These are phyloP conservation scores for Temnothorax curvispinosus DNA, from an alignment of 1,140 invertebrate species.

Conservation along the genomic window DNA sequence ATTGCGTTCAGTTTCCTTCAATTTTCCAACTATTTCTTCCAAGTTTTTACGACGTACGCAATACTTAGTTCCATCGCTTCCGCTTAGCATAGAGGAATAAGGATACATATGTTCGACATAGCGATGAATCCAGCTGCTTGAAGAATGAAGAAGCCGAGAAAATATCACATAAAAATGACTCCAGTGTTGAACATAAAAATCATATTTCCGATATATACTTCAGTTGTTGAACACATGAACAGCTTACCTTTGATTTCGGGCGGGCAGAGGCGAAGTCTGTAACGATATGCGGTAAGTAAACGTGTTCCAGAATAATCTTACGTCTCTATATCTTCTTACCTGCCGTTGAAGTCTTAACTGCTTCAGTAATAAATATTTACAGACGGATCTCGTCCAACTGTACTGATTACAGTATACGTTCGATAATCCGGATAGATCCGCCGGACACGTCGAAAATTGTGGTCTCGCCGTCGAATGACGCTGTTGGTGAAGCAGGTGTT, in stretches of 20 bases:
- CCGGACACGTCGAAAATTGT: slow-evolving; percentile 61
- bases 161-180: slow-evolving; percentile 6
- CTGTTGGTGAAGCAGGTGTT: slow-evolving; percentile 75
- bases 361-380: slow-evolving; percentile 69
- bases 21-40: slow-evolving; percentile 69
- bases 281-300: slow-evolving; percentile 37
- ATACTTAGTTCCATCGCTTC: slow-evolving; percentile 47
- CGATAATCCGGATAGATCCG: slow-evolving; percentile 58
- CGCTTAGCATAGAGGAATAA: slow-evolving; percentile 15
- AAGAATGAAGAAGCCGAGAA: slow-evolving; percentile 37
- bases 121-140: slow-evolving; percentile 52
- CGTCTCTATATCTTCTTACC: slow-evolving; percentile 51
- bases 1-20: slow-evolving; percentile 59
- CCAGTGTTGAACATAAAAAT: slow-evolving; percentile 23
- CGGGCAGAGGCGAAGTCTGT: slow-evolving; percentile 28
- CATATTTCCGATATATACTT: neutral
- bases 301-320: neutral
- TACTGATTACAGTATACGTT: slow-evolving; percentile 43
- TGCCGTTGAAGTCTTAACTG: slow-evolving; percentile 72
- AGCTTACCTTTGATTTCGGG: slow-evolving; percentile 35
- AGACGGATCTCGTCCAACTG: slow-evolving; percentile 67
- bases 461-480: slow-evolving; percentile 66
- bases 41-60: slow-evolving; percentile 64
- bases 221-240: slow-evolving; percentile 8
- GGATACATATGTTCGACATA: slow-evolving; percentile 35